phyloP scores from a whole-genome alignment of 1,140 invertebrate genomes.

The Calliopsis andreniformis region DNA sequence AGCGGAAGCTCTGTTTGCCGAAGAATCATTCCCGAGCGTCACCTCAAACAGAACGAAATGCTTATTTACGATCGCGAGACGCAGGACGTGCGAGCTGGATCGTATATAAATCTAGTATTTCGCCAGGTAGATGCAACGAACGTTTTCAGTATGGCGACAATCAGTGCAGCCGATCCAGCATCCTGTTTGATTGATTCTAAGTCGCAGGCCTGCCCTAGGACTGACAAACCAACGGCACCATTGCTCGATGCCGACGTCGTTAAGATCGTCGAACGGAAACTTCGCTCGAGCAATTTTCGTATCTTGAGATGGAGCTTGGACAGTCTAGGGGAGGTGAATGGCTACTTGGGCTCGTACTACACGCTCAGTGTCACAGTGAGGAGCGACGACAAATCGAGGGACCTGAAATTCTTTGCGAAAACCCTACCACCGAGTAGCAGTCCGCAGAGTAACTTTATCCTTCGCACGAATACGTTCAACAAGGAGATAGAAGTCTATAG shows the following conservation, averaged over 20 bases:
- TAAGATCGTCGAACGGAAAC: constrained; percentile 49
- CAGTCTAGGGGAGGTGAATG: constrained; percentile 23
- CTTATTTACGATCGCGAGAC: neutral
- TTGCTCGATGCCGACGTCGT: constrained; percentile 49
- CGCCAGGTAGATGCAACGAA: too few species aligned
- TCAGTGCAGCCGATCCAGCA: constrained; percentile 24
- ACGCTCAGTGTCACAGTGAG: constrained; percentile 31
- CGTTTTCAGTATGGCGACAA: constrained; percentile 24
- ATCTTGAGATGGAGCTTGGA: constrained; percentile 55
- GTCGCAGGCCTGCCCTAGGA: neutral
- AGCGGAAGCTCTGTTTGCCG: constrained; percentile 8
- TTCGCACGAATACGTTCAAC: constrained; percentile 79
- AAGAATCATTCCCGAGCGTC: neutral
- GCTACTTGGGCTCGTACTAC: constrained; percentile 61
- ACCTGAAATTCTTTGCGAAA: constrained; percentile 80
- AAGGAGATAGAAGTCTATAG: constrained; percentile 81
- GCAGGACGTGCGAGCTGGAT: neutral
- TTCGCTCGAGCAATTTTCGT: constrained; percentile 36
- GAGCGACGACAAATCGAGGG: constrained; percentile 29
- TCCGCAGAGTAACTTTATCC: constrained; percentile 75
- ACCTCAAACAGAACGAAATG: neutral
- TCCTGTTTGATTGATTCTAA: constrained; percentile 23
- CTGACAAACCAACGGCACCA: neutral
- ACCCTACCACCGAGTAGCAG: constrained; percentile 73
- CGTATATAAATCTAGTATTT: constrained; percentile 43